Conservation (phyloP, 2,888 invertebrate species). For the Actias luna region DNA sequence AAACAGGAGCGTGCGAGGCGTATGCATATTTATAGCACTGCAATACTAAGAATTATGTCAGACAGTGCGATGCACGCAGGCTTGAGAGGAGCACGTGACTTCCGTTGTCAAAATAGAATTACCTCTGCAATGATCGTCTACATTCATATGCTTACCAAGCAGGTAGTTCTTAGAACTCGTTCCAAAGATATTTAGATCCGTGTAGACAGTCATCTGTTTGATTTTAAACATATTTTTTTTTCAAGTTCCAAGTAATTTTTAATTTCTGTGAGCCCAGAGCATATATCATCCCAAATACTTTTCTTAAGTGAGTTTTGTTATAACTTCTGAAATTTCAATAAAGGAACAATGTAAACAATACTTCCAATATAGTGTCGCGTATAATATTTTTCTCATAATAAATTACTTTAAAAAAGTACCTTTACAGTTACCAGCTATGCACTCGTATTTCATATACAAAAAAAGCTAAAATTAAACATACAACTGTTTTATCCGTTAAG, state of each 20-base stretch:
- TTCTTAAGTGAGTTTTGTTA: not conserved
- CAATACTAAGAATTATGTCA: conserved; percentile 67
- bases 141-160: not conserved
- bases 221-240: not conserved
- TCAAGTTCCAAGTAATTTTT: not conserved
- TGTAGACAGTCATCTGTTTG: not conserved
- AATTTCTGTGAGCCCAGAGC: not conserved
- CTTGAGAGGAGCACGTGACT: conserved; percentile 62
- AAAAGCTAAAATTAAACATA: not conserved
- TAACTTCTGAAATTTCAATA: not conserved
- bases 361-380: too few relatives aligned
- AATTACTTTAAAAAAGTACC: too few relatives aligned
- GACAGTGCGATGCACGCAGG: conserved; percentile 63
- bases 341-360: not conserved
- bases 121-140: conserved; percentile 35
- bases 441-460: too few relatives aligned
- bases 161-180: conserved; percentile 6
- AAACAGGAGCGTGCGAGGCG: conserved; percentile 37
- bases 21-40: conserved; percentile 63
- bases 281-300: not conserved
- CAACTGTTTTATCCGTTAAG: not conserved
- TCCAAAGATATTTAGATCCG: not conserved
- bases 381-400: too few relatives aligned
- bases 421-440: too few relatives aligned
- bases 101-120: conserved; percentile 70